Evolutionary conservation across 37 sponge, comb jelly and placozoan genomes (phyloP).

Genomic region (Geodia barretti): DNA sequence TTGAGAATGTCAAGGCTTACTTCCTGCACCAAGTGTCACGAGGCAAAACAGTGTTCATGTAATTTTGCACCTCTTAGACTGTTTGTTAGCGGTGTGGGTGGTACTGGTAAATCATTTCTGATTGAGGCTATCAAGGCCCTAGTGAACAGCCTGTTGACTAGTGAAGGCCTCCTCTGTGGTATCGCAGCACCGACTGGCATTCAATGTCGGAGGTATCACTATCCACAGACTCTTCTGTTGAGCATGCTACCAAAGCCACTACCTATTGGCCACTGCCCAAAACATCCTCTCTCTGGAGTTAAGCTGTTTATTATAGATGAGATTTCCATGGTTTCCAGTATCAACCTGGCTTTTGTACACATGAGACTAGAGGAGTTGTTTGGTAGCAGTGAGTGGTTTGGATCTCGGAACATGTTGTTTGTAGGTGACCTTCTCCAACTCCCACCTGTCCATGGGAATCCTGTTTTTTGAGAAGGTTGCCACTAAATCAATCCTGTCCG

Average conservation of each 20-base stretch:
- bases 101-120: too few species aligned
- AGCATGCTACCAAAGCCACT: conserved; percentile 49
- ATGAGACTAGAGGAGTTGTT: too few species aligned
- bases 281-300: conserved; percentile 19
- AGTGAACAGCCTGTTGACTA: too few species aligned
- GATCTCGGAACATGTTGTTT: conserved; percentile 37
- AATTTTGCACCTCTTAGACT: too few species aligned
- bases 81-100: too few species aligned
- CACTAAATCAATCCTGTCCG: conserved; percentile 14
- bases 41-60: too few species aligned
- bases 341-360: too few species aligned
- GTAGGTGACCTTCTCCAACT: conserved; percentile 64
- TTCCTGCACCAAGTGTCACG: background rate
- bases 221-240: conserved; percentile 43
- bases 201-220: conserved; percentile 37
- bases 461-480: conserved; percentile 36
- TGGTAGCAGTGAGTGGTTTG: conserved; percentile 25
- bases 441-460: conserved; percentile 42
- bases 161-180: too few species aligned
- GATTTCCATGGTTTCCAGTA: conserved; percentile 62
- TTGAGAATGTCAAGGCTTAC: conserved; percentile 21
- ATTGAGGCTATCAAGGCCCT: too few species aligned
- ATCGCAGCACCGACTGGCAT: conserved; percentile 51
- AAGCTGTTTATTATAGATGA: conserved; percentile 68
- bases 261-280: conserved; percentile 55